These are phyloP conservation scores for Cephus runcator DNA, from an alignment of 2,888 invertebrate genomes.

Conservation along the genomic window DNA sequence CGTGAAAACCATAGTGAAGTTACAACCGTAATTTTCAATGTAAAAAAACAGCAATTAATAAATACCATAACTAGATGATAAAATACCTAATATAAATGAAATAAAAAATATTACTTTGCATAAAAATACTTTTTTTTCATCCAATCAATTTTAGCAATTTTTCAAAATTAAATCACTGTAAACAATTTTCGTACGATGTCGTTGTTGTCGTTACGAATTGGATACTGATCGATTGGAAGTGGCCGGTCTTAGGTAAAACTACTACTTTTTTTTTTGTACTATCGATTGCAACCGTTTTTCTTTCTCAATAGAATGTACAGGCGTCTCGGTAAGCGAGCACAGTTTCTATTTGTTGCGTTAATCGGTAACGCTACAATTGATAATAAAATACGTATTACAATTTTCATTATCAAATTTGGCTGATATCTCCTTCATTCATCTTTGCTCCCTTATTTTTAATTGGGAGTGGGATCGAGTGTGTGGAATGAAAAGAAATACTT, in stretches of 20 bases:
- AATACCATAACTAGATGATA: not conserved
- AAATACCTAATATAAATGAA: not conserved
- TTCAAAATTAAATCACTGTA: not conserved
- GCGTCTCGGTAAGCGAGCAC: not conserved
- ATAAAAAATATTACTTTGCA: not conserved
- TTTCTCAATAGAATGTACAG: not conserved
- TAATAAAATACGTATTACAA: not conserved
- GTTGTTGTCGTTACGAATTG: not conserved
- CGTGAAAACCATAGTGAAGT: not conserved
- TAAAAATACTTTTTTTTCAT: not conserved
- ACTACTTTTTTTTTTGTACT: not conserved
- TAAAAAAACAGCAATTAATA: not conserved
- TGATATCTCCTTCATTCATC: not conserved
- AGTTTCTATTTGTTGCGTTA: not conserved
- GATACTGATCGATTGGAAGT: not conserved
- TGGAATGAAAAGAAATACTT: slow-evolving; percentile 19
- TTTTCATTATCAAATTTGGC: not conserved
- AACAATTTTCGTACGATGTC: not conserved
- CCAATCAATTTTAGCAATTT: not conserved
- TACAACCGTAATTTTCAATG: not conserved
- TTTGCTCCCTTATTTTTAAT: not conserved
- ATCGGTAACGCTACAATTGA: not conserved
- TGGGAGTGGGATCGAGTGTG: not conserved
- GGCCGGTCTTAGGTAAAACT: not conserved
- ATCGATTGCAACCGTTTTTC: not conserved